Conservation (phyloP, 2,113 vertebrate genomes). For the Salvelinus fontinalis region DNA sequence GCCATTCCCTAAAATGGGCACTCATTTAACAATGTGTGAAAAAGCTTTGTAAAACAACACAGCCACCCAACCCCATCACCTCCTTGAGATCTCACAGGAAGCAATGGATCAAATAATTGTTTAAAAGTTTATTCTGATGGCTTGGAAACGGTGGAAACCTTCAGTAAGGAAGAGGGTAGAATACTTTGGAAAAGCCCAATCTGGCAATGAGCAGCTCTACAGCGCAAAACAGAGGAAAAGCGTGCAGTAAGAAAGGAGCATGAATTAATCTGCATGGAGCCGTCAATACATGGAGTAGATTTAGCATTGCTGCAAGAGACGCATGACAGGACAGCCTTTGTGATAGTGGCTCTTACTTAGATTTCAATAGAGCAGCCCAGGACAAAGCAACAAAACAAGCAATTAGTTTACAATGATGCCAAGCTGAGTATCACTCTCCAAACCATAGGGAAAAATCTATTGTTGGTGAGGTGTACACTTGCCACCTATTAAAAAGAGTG, state of each 20-base stretch:
- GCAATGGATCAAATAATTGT: slow-evolving; percentile 11
- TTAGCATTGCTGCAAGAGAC: slow-evolving; percentile 22
- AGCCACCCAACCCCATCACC: slow-evolving; percentile 25
- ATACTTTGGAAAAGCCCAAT: slow-evolving; percentile 81
- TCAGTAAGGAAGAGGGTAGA: slow-evolving; percentile 96
- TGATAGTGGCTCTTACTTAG: slow-evolving; percentile 18
- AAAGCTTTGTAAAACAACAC: slow-evolving; percentile 25
- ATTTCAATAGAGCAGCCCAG: slow-evolving; percentile 22
- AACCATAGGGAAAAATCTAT: slow-evolving; percentile 16
- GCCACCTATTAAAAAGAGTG: background rate
- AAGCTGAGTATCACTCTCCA: slow-evolving; percentile 11
- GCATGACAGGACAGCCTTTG: slow-evolving; percentile 21
- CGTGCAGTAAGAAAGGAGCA: slow-evolving; percentile 21
- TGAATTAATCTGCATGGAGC: slow-evolving; percentile 30
- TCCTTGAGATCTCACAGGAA: background rate
- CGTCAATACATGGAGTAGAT: slow-evolving; percentile 18
- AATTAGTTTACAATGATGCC: slow-evolving; percentile 36
- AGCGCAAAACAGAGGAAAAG: slow-evolving; percentile 22
- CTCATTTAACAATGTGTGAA: slow-evolving; percentile 17
- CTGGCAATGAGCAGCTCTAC: slow-evolving; percentile 54
- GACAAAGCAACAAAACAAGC: slow-evolving; percentile 39
- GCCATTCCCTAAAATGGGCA: slow-evolving; percentile 23
- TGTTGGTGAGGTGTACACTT: slow-evolving; percentile 12
- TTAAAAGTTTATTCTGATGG: background rate
- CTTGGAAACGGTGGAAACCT: slow-evolving; percentile 54